These are phyloP conservation scores for Melanotaenia trifasciata DNA, from an alignment of 2,797 vertebrate species.

Conservation along the genomic window DNA sequence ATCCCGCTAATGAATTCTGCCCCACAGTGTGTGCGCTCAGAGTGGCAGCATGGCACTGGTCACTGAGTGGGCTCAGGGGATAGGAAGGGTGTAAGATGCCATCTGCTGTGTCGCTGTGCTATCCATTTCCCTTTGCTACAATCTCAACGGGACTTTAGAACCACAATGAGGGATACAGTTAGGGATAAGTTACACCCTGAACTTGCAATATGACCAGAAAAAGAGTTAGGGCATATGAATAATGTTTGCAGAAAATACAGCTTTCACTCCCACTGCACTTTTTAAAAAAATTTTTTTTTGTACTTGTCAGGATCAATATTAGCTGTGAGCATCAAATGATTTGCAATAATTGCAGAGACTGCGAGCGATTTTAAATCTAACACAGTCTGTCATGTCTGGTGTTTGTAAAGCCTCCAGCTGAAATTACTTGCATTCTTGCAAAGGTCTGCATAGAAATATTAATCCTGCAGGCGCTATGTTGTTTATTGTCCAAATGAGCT, in stretches of 20 bases:
- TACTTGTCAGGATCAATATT: conserved; percentile 34
- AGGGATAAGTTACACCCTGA: background rate
- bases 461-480: conserved; percentile 27
- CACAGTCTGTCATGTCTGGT: conserved; percentile 34
- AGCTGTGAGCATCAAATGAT: conserved; percentile 41
- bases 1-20: conserved; percentile 73
- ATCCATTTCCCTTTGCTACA: conserved; percentile 26
- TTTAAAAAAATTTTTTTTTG: background rate
- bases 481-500: conserved; percentile 21
- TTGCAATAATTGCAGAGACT: conserved; percentile 52
- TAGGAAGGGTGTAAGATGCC: conserved; percentile 47
- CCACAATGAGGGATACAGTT: conserved; percentile 5
- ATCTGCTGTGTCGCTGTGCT: conserved; percentile 61
- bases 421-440: conserved; percentile 43
- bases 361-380: conserved; percentile 38
- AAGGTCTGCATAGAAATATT: conserved; percentile 38
- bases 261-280: conserved; percentile 24
- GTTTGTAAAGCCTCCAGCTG: conserved; percentile 34
- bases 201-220: conserved; percentile 3
- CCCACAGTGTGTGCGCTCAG: conserved; percentile 48
- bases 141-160: conserved; percentile 25
- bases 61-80: conserved; percentile 65
- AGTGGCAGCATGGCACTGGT: conserved; percentile 62
- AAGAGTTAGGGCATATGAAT: conserved; percentile 8
- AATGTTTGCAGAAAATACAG: conserved; percentile 30